Percentiles rank a stretch among this genome's conserved stretches.
These are phyloP conservation scores for Caenorhabditis tropicalis DNA, from an alignment of 1,140 invertebrate genomes.

Conservation along the genomic window DNA sequence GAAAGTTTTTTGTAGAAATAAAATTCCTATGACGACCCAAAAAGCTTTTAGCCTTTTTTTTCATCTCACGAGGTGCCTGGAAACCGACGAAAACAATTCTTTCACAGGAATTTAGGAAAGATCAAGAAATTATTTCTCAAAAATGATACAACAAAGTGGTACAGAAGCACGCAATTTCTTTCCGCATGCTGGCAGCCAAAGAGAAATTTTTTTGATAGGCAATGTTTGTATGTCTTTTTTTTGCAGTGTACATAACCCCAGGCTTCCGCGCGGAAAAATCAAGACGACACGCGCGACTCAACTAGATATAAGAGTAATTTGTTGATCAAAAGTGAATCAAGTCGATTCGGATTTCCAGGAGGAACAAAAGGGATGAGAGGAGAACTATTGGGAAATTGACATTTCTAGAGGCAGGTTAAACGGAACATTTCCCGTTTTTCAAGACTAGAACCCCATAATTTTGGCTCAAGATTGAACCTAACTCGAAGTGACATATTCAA, in stretches of 20 bases:
- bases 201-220: constrained; percentile 9
- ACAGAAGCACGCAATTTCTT: neutral
- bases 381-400: neutral
- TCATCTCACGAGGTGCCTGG: too few relatives aligned
- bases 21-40: too few relatives aligned
- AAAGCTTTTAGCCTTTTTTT: neutral
- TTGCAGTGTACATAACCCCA: constrained; percentile 31
- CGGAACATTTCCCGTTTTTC: too few relatives aligned
- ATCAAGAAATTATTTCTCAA: too few relatives aligned
- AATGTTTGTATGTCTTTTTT: constrained; percentile 36
- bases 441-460: neutral
- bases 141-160: too few relatives aligned
- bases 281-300: neutral
- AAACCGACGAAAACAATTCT: too few relatives aligned
- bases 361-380: neutral
- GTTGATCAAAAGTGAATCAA: too few relatives aligned
- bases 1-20: too few relatives aligned
- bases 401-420: too few relatives aligned
- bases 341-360: too few relatives aligned
- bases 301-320: constrained; percentile 23
- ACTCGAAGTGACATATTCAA: neutral
- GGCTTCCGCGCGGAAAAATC: constrained; percentile 31
- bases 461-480: neutral
- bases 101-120: too few relatives aligned
- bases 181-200: neutral